These are phyloP conservation scores for Papilio helenus DNA, from an alignment of 1,140 invertebrate genomes.

Conservation along the genomic window DNA sequence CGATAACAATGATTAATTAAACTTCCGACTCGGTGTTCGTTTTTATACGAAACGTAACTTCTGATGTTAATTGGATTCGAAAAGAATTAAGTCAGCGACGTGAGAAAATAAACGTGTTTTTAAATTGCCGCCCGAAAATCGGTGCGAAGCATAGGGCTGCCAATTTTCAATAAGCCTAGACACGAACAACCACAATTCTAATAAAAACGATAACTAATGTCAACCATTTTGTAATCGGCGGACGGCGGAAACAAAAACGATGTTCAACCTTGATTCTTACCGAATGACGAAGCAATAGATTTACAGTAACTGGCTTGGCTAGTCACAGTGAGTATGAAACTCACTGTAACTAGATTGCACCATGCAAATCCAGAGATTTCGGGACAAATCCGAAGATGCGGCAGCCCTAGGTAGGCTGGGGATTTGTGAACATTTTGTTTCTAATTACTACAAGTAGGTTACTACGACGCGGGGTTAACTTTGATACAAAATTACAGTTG, in stretches of 20 bases:
- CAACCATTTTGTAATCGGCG: too few species aligned
- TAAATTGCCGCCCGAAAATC: slow-evolving; percentile 29
- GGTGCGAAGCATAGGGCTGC: neutral
- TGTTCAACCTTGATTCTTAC: too few species aligned
- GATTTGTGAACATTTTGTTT: slow-evolving; percentile 6
- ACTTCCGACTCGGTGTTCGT: slow-evolving; percentile 5
- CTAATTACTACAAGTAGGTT: slow-evolving; percentile 11
- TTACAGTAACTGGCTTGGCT: neutral
- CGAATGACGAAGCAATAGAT: neutral
- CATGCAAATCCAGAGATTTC: neutral
- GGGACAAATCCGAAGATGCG: neutral
- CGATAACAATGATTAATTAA: slow-evolving; percentile 30
- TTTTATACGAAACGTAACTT: slow-evolving; percentile 14
- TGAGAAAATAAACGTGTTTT: slow-evolving; percentile 39
- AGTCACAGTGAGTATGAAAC: too few species aligned
- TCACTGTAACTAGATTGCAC: too few species aligned
- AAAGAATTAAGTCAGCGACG: slow-evolving; percentile 29
- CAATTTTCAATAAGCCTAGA: neutral
- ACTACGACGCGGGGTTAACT: neutral
- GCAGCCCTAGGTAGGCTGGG: neutral
- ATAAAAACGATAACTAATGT: too few species aligned
- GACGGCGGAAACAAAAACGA: too few species aligned
- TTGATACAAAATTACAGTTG: neutral
- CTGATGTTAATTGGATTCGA: slow-evolving; percentile 34
- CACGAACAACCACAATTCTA: neutral